Base-by-base conservation (phyloP, 2,797 vertebrate genomes). In the Chloroceryle inda region DNA sequence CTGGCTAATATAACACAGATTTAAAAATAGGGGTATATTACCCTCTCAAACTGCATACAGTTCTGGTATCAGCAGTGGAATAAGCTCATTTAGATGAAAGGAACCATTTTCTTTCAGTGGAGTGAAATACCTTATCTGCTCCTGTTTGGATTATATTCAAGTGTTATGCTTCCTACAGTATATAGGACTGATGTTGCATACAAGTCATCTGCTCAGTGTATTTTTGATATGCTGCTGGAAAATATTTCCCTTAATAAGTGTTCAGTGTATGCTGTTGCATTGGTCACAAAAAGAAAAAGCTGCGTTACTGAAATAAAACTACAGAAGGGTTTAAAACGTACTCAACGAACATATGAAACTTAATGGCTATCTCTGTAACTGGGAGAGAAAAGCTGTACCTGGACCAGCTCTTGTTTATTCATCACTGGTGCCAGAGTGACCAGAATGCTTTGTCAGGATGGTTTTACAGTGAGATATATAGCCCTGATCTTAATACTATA, bases 51-150 rank as follows among this genome's bases (percentile, higher is more conserved):
- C 89, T 53, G 75, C 35, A 56, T 33, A 53, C 29, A 88, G 7
- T 79, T 84, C 73, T 89, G 67, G 31, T 89, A 96, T 55, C 53
- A 42, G 10, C 64, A 77, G 58, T 89, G 93, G 94, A 93, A 93
- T 76, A 84, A 95, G 73, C 85, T 96, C 80, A 94, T 96, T 94
- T 73, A 95, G 94, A 95, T 97, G 78, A 97, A 97, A 91, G 91
- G 75, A 82, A 45, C 75, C 74, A 55, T 93, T 94, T 85, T 96
- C 82, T 95, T 97, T 85, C 50, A 52, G 75, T 95, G 78, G 75
- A 97, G 58, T 73, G 88, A 87, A 97, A 97, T 92, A 86, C 67
- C 58, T 94, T 96, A 74, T 96, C 90, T 96, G 91, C 86, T 84
- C 94, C 96, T 95, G 69, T 85, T 92, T 69, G 89, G 84, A 95